These are phyloP conservation scores for Psittacara wagleri DNA, from an alignment of 2,113 vertebrate species.

Conservation along the genomic window DNA sequence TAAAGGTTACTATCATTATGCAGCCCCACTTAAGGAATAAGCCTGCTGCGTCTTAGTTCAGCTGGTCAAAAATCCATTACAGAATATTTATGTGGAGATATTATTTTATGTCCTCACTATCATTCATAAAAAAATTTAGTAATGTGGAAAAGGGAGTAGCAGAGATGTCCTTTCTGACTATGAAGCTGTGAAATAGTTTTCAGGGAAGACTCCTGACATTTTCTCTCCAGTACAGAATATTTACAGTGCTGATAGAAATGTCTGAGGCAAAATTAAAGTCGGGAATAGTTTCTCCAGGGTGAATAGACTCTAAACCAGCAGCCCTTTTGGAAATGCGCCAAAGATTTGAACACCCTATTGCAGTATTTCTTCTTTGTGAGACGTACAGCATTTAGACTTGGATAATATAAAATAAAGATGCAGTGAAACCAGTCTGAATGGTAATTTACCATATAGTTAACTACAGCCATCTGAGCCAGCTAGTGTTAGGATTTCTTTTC, in stretches of 20 bases:
- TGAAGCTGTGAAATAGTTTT: not conserved
- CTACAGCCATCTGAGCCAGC: not conserved
- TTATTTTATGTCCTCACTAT: not conserved
- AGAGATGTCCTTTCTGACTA: not conserved
- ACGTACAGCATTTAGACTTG: not conserved
- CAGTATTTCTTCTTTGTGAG: not conserved
- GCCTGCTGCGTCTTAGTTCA: not conserved
- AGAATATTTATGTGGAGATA: not conserved
- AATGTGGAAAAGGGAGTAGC: not conserved
- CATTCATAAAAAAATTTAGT: not conserved
- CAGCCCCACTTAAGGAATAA: not conserved
- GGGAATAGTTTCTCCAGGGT: not conserved
- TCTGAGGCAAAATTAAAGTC: not conserved
- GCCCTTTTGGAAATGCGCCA: not conserved
- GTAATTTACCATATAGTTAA: not conserved
- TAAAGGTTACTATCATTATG: not conserved
- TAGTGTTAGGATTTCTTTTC: not conserved
- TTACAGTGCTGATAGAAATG: constrained; percentile 26
- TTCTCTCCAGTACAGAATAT: not conserved
- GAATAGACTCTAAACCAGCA: not conserved
- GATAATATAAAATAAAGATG: not conserved
- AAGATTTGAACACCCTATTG: not conserved
- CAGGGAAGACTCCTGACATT: not conserved
- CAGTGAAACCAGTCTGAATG: not conserved
- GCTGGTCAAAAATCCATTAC: not conserved